Percentiles rank a stretch among this genome's conserved stretches.
Conservation (phyloP, 2,888 invertebrate genomes). For the Mayetiola destructor region DNA sequence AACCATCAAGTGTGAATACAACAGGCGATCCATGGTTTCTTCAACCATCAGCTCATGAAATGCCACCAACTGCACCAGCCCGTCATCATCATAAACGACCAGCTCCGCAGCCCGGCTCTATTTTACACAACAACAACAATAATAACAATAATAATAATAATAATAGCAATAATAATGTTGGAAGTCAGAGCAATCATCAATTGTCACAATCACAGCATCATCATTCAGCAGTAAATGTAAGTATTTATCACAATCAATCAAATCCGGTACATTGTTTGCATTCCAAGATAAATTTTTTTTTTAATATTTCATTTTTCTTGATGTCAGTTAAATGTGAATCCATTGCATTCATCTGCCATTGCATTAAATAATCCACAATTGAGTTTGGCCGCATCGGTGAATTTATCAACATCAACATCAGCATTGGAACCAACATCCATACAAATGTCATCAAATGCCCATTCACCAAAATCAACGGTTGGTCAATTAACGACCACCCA, state of each 20-base stretch:
- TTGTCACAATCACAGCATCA: slow-evolving; percentile 13
- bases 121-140: slow-evolving; percentile 14
- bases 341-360: slow-evolving; percentile 34
- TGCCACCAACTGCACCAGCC: slow-evolving; percentile 36
- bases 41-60: slow-evolving; percentile 35
- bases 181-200: slow-evolving; percentile 20
- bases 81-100: slow-evolving; percentile 37
- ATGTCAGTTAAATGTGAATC: slow-evolving; percentile 28
- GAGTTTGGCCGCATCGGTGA: slow-evolving; percentile 24
- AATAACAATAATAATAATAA: too few species aligned
- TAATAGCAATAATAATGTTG: too few species aligned
- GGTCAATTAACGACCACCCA: not conserved
- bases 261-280: not conserved
- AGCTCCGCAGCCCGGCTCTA: slow-evolving; percentile 31
- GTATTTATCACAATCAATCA: not conserved
- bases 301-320: not conserved
- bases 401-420: slow-evolving; percentile 7
- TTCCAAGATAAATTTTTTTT: not conserved
- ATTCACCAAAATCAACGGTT: slow-evolving; percentile 31
- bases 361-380: slow-evolving; percentile 33
- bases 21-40: slow-evolving; percentile 36
- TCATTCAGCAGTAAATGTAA: slow-evolving; percentile 10
- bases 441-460: slow-evolving; percentile 26
- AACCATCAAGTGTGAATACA: slow-evolving; percentile 31
- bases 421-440: not conserved